A percentile compares a stretch with the other conserved stretches of the same genome.
These are phyloP conservation scores for Oxygymnocypris stewartii DNA, from an alignment of 2,113 vertebrate species.

Conservation along the genomic window DNA sequence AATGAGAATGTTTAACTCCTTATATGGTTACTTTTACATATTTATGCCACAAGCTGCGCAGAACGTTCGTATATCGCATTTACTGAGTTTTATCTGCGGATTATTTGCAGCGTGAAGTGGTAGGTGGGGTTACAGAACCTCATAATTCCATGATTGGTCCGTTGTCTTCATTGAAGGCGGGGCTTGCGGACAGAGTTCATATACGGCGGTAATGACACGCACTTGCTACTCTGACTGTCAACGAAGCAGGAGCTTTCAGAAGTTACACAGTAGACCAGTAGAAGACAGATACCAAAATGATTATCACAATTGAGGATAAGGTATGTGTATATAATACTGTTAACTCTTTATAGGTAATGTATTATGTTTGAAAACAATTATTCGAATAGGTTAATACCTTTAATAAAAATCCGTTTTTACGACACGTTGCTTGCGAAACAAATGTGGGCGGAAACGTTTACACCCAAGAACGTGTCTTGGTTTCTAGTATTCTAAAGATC, in stretches of 20 bases:
- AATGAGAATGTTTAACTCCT: background rate
- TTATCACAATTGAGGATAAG: constrained; percentile 52
- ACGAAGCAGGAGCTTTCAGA: background rate
- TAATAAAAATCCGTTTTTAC: background rate
- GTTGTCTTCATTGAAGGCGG: background rate
- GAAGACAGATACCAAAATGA: constrained; percentile 48
- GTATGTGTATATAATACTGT: constrained; percentile 48
- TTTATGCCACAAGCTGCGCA: too few species aligned
- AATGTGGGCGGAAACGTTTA: background rate
- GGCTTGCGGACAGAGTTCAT: background rate
- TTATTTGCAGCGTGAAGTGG: background rate
- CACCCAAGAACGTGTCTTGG: background rate
- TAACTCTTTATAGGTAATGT: background rate
- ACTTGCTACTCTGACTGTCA: background rate
- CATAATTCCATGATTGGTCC: background rate
- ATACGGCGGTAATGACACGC: background rate
- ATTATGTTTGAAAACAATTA: background rate
- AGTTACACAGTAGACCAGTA: too few species aligned
- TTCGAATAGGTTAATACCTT: background rate
- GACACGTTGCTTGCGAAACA: background rate
- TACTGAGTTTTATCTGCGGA: background rate
- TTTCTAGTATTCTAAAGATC: background rate
- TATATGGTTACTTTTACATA: background rate
- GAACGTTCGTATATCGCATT: background rate
- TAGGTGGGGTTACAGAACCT: background rate